Conservation (phyloP, 2,888 invertebrate species). For the Metellina segmentata region DNA sequence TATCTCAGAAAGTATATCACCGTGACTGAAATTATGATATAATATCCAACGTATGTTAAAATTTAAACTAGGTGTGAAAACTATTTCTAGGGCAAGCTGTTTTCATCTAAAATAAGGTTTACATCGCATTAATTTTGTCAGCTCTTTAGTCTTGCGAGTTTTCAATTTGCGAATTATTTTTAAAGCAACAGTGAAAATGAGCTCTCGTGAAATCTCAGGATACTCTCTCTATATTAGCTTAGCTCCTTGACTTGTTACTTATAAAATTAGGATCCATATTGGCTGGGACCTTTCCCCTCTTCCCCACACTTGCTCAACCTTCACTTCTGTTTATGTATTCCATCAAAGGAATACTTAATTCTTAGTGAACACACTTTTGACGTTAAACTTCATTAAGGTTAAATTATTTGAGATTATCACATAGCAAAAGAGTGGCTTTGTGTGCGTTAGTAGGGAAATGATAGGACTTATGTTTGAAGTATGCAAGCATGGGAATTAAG, state of each 20-base stretch:
- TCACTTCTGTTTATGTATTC: neutral
- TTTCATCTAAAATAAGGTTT: neutral
- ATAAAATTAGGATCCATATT: neutral
- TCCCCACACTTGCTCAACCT: neutral
- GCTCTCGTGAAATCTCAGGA: neutral
- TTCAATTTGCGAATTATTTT: neutral
- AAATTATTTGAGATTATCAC: neutral
- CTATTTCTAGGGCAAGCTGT: neutral
- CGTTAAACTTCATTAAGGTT: neutral
- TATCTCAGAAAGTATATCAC: neutral
- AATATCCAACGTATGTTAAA: neutral
- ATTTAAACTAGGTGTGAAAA: neutral
- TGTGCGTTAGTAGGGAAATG: neutral
- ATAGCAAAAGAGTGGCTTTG: neutral
- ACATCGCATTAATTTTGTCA: neutral
- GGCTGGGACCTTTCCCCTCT: neutral
- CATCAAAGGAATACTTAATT: neutral
- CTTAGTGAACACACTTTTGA: neutral
- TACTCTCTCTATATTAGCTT: neutral
- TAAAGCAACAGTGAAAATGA: neutral
- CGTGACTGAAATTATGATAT: neutral
- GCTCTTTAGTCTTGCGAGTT: neutral
- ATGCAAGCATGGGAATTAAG: neutral
- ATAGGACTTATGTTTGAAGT: neutral
- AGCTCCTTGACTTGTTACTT: neutral